phyloP scores from a whole-genome alignment of 2,888 invertebrate species.

The Amphimallon solstitiale region DNA sequence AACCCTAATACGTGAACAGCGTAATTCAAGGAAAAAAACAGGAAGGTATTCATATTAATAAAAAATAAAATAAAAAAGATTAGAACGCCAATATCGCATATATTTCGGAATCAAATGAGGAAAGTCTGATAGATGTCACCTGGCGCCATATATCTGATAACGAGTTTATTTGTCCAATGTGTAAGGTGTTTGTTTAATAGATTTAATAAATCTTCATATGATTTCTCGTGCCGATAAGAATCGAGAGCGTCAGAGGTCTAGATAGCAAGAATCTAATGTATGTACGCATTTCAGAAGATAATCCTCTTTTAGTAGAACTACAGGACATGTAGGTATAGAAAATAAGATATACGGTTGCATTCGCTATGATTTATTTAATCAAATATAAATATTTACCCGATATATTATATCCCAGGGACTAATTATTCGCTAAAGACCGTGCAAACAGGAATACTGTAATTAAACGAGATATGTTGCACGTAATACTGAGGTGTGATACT shows the following conservation, averaged over 20 bases:
- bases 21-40: too few species aligned
- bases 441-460: slow-evolving; percentile 13
- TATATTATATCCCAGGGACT: background rate
- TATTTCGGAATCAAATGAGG: slow-evolving; percentile 14
- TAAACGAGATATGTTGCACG: slow-evolving; percentile 6
- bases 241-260: background rate
- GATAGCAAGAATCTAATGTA: too few species aligned
- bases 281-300: too few species aligned
- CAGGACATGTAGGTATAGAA: too few species aligned
- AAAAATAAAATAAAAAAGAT: too few species aligned
- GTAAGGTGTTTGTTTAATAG: slow-evolving; percentile 30
- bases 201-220: slow-evolving; percentile 21
- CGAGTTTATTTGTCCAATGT: slow-evolving; percentile 3
- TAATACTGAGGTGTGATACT: background rate
- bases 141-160: slow-evolving; percentile 24
- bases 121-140: slow-evolving; percentile 27
- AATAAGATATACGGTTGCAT: too few species aligned
- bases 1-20: too few species aligned
- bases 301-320: too few species aligned
- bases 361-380: too few species aligned
- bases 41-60: too few species aligned
- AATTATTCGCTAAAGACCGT: slow-evolving; percentile 6
- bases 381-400: too few species aligned
- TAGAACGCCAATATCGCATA: background rate
- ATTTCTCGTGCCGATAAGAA: slow-evolving; percentile 7